Base-by-base conservation (phyloP, 2,797 vertebrate species). In the Adrianichthys oophorus region DNA sequence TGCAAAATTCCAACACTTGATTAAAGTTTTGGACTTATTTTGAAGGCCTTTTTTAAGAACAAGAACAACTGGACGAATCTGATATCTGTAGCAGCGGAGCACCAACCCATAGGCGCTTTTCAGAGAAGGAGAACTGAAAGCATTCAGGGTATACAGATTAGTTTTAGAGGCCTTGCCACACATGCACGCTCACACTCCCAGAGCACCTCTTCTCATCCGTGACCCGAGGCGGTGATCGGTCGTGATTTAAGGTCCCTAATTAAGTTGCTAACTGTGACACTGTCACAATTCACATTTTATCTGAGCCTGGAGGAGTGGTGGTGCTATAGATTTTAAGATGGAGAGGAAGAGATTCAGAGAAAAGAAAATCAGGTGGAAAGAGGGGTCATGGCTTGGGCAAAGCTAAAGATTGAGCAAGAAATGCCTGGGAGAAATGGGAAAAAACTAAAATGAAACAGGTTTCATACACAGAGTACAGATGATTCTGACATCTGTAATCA, bases 161-260 rank as follows among this genome's bases (percentile, higher is more conserved):
- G 49, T 48, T 62, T 50, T 15, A 52, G 57, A 56, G 59, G 59
- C 48, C 51, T 55, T 4, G 51, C 42, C 44, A 45, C 47, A 52
- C 29, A 62, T 48, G 63, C 52, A 48, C 56, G 52, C 56, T 19
- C 24, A 29, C 55, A 24, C 52, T 56, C 52, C 43, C 19, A 1
- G 29, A 64, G 43, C 59, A 43, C 52, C 70, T 65, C 64, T 69
- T 51, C 48, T 23, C 56, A 0, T 56, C 72, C n/a, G 24, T 72
- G 56, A 72, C 86, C 72, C 12, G 1, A 48, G 77, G 83, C 78
- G 17, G 44, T 52, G 51, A 65, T 76, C 66, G 72, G 59, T 69
- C 65, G 3, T 84, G 86, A 90, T 87, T 82, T 86, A 86, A 83
- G 46, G 62, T 51, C 63, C 85, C 83, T 87, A 87, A 90, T 90